These are phyloP conservation scores for Drosophila bunnanda DNA, from an alignment of 2,888 invertebrate species.

Conservation along the genomic window DNA sequence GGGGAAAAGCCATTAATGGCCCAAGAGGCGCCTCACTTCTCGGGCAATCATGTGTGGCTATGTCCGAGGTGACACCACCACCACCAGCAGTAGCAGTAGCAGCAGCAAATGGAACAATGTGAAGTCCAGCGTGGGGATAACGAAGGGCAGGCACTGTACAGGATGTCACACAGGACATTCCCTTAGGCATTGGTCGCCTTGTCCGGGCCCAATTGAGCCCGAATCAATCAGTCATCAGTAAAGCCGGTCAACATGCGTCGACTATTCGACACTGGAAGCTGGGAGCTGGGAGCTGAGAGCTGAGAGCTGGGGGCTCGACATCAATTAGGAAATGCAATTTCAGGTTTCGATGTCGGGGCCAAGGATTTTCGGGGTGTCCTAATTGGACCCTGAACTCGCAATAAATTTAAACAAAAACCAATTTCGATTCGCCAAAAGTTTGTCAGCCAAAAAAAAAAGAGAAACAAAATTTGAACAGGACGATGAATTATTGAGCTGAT, in stretches of 20 bases:
- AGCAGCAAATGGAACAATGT: slow-evolving; percentile 29
- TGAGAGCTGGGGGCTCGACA: slow-evolving; percentile 26
- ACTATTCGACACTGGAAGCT: slow-evolving; percentile 19
- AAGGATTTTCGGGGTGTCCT: slow-evolving; percentile 14
- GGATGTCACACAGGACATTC: slow-evolving; percentile 22
- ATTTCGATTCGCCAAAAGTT: slow-evolving; percentile 34
- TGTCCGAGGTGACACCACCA: slow-evolving; percentile 38
- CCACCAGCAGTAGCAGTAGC: not conserved
- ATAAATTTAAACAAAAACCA: slow-evolving; percentile 43
- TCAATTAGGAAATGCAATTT: slow-evolving; percentile 73
- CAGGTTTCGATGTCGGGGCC: slow-evolving; percentile 52
- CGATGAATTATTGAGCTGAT: slow-evolving; percentile 32
- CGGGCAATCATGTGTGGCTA: slow-evolving; percentile 43
- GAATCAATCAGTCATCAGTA: slow-evolving; percentile 41
- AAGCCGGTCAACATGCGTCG: slow-evolving; percentile 29
- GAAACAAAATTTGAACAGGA: slow-evolving; percentile 3
- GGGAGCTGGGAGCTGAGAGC: not conserved
- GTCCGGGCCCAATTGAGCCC: slow-evolving; percentile 41
- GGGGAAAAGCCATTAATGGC: slow-evolving; percentile 43
- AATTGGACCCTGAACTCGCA: slow-evolving; percentile 32
- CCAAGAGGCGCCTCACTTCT: slow-evolving; percentile 43
- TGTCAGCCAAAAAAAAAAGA: slow-evolving; percentile 27
- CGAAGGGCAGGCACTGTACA: not conserved
- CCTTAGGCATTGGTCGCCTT: slow-evolving; percentile 27
- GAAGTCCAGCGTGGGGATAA: slow-evolving; percentile 3